Evolutionary conservation across 2,113 vertebrate genomes (phyloP), one percentile per base, ranked within the genome.

Genomic region (Cervus canadensis): DNA sequence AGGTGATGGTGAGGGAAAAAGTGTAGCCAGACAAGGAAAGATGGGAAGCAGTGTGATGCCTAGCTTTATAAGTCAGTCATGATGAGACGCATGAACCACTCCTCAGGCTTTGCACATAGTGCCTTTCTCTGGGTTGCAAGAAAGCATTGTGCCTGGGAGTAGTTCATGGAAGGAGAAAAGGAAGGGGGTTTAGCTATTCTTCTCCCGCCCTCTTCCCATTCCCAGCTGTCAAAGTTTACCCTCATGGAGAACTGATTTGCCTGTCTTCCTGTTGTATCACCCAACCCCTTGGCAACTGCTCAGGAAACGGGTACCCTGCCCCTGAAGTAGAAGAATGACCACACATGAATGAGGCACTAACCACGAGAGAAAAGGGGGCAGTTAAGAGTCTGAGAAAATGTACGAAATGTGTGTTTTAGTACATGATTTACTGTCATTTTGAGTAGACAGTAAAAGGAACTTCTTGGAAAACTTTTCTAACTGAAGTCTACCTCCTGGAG

Each of bases 41-140:
- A 25, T 10, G 54, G 54, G 30, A 82, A 96, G 71, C 6, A 23
- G 12, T 1, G 14, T 36, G 76, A 87, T 85, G 76, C 57, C 87
- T 57, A 74, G 2, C 64, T 60, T 21, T 25, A 7, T 7, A 4
- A 36, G 11, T n/a, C 25, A 9, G 56, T 45, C 33, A 6, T 1
- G 6, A 95, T n/a, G 52, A 81, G 21, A 40, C 0, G 0, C 0
- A 5, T 3, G 15, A 43, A 43, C 54, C 43, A 1, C 25, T 11
- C 33, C 5, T 17, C 33, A 33, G 78, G n/a, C 76, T 52, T 78
- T 93, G 81, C 25, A 43, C 15, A 15, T 2, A 3, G 16, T 25
- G 19, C 56, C 57, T 83, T 82, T 33, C 48, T 60, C 56, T 8
- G 71, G 7, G 10, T 87, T 78, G 17, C 71, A 16, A 56, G 30